Base-by-base conservation (phyloP, 23 tunicate species). In the Halocynthia aurantium region DNA sequence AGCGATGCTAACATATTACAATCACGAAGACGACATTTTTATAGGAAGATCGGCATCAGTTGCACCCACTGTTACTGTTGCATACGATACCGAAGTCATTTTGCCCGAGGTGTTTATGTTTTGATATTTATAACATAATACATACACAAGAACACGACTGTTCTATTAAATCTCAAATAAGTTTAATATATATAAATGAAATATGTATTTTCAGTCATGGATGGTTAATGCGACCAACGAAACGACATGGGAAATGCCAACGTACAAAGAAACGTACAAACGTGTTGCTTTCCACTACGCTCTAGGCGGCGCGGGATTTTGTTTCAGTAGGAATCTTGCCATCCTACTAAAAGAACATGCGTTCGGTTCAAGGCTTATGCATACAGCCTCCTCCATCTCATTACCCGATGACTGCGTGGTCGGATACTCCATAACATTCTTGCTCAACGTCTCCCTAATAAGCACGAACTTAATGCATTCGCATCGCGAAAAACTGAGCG, bases 371-470 rank as follows among this genome's bases (percentile, higher is more conserved):
- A 21, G 52, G 7, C n/a, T 87, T n/a, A 71, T 87, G 15, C 77
- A 51, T 7, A 82, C 69, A 10, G 86, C 85, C 6, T 80, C 93
- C 8, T 82, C 93, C 0, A 82, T 82, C 22, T n/a, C 83, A 6
- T 57, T 87, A 21, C 93, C 93, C 5, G 93, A 87, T 53, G 93
- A 87, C 71, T 82, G 80, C 82, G 75, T 87, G 22, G 61, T 82
- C 58, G 93, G 93, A 10, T 87, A 57, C 83, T 57, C 82, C 74
- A 87, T 87, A 44, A 87, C 93, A 9, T 80, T 82, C 66, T 67
- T 82, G 8, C 69, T 87, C 10, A 82, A 82, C 50, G 86, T 82
- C 17, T 82, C 93, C 10, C 80, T 87, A 6, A 71, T 61, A 20
- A 70, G 77, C 63, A 54, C 76, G 22, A 56, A 63, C 67, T 51